phyloP scores from a whole-genome alignment of 2,888 invertebrate genomes.

The Bhutanitis thaidina region DNA sequence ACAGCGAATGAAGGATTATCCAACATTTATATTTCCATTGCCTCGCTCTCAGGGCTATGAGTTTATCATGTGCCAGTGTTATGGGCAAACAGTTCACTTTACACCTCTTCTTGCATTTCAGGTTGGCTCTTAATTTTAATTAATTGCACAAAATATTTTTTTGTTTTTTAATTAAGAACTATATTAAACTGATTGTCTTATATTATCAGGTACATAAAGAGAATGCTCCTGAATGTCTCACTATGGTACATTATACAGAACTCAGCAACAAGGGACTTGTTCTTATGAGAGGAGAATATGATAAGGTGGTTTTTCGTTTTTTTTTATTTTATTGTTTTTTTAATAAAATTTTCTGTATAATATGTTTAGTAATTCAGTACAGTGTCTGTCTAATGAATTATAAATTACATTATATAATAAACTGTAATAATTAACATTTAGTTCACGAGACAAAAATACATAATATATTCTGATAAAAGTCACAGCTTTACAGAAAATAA shows the following conservation, averaged over 20 bases:
- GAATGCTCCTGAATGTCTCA: conserved; percentile 93
- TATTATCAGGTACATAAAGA: conserved; percentile 85
- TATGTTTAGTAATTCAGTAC: too few relatives aligned
- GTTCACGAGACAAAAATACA: too few relatives aligned
- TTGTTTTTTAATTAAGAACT: neutral
- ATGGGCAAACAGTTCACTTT: conserved; percentile 87
- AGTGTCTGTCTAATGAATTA: too few relatives aligned
- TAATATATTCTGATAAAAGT: too few relatives aligned
- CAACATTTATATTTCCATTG: conserved; percentile 88
- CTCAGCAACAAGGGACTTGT: conserved; percentile 86
- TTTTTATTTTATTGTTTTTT: too few relatives aligned
- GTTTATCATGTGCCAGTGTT: conserved; percentile 89
- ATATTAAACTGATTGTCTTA: neutral
- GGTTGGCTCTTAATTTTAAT: conserved; percentile 50
- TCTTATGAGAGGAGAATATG: conserved; percentile 92
- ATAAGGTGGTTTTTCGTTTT: conserved; percentile 67
- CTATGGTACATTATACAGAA: conserved; percentile 89
- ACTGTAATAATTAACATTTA: too few relatives aligned
- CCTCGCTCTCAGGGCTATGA: conserved; percentile 92
- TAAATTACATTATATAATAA: too few relatives aligned
- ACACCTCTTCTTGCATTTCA: conserved; percentile 92
- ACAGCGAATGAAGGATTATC: conserved; percentile 78
- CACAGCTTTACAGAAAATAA: too few relatives aligned
- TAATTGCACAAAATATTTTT: neutral
- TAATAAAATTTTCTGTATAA: too few relatives aligned